A percentile compares a stretch with the other conserved stretches of the same genome.
These are phyloP conservation scores for Miniopterus natalensis DNA, from an alignment of 2,113 vertebrate genomes.

Conservation along the genomic window DNA sequence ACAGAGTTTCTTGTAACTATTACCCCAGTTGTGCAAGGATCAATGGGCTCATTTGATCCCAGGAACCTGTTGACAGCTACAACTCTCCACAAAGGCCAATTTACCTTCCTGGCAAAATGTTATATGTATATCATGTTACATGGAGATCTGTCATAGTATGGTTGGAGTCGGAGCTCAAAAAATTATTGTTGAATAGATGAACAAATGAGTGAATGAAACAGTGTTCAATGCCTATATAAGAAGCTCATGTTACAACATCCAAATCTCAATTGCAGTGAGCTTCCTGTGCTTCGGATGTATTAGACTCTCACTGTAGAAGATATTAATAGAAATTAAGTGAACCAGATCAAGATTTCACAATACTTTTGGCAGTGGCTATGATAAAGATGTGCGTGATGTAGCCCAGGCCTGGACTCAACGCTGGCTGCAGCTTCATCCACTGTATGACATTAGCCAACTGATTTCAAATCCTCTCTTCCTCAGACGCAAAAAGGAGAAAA, in stretches of 20 bases:
- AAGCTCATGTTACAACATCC: not conserved
- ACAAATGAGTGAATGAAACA: not conserved
- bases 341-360: constrained; percentile 33
- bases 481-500: not conserved
- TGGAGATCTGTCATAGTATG: not conserved
- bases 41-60: constrained; percentile 33
- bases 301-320: constrained; percentile 10
- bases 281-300: not conserved
- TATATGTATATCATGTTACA: not conserved
- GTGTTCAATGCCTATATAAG: not conserved
- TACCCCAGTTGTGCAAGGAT: not conserved
- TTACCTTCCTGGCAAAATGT: not conserved
- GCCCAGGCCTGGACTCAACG: not conserved
- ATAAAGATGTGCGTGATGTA: not conserved
- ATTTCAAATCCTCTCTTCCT: not conserved
- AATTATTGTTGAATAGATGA: not conserved
- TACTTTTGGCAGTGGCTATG: constrained; percentile 1
- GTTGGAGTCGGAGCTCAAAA: not conserved
- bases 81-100: not conserved
- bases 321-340: constrained; percentile 65
- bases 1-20: not conserved
- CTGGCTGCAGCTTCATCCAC: not conserved
- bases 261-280: not conserved
- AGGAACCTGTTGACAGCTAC: not conserved
- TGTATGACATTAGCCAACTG: not conserved